Base-by-base conservation (phyloP, 2,113 vertebrate genomes). In the Crocuta crocuta region DNA sequence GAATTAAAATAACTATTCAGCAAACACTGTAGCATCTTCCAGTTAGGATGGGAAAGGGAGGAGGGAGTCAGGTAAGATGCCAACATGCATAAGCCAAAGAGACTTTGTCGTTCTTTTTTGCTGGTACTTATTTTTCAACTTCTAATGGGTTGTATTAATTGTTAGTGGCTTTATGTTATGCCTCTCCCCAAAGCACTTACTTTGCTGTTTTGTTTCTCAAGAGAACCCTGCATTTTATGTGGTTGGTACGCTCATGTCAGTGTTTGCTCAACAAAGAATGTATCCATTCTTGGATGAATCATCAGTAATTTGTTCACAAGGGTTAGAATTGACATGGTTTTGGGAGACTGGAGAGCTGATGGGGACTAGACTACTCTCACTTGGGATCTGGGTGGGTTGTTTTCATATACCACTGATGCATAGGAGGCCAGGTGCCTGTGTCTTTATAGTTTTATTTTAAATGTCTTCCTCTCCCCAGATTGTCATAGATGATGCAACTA, bases 401-500 rank as follows among this genome's bases (percentile, higher is more conserved):
- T 86, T 84, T 50, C 86, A 71, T 61, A 12, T 9, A 31, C 61
- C 65, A 26, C 50, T 70, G 43, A 92, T 31, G 43, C 33, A 53
- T 9, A 15, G 63, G 28, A 92, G 92, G n/a, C 61, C 95, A 78
- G 89, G 31, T 71, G 12, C 50, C 76, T 78, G 1, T 92, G 87
- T 92, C 73, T 73, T 82, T 94, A 71, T 85, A 58, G 35, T 63
- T 88, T 97, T 78, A 97, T 92, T 97, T 97, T 95, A 88, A 85
- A 91, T 90, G 87, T 97, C 87, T 97, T 89, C 48, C 35, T 61
- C 74, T 97, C 50, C 68, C 31, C 98, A 99, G 99, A 99, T 99
- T 73, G 99, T 99, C 48, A 99, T 99, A 94, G 99, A 99, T 86
- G 99, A 99, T 1, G 98, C 99, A 90, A 99, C 99, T 2, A 99